phyloP scores from a whole-genome alignment of 2,797 vertebrate species.

The Eidolon dupreanum region DNA sequence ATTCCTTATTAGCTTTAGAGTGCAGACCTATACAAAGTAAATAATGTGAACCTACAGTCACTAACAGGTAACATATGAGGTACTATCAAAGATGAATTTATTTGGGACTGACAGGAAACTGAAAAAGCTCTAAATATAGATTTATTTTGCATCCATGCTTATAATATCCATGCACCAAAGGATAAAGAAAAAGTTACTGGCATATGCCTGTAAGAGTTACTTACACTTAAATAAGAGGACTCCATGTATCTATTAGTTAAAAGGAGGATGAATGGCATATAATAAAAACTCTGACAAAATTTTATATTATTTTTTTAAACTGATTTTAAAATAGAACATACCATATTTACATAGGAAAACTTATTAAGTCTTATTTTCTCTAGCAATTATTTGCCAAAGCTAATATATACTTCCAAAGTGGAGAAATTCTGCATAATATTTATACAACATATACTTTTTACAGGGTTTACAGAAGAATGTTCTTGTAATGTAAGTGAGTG shows the following conservation, averaged over 20 bases:
- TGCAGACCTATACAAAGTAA: neutral
- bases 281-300: neutral
- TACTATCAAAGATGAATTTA: neutral
- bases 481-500: neutral
- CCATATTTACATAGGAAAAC: neutral
- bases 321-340: neutral
- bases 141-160: neutral
- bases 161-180: neutral
- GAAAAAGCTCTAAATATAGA: neutral
- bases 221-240: neutral
- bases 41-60: neutral
- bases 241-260: neutral
- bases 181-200: neutral
- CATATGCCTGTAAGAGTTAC: neutral
- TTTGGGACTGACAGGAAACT: neutral
- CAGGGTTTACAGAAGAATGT: slow-evolving; percentile 67
- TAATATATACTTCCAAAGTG: neutral
- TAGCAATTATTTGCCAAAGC: neutral
- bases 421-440: neutral
- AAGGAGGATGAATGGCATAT: neutral
- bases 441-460: neutral
- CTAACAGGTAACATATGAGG: neutral
- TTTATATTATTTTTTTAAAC: neutral
- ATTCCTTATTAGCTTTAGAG: neutral
- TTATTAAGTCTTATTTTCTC: neutral